Percentiles rank a stretch among this genome's conserved stretches.
phyloP scores from a whole-genome alignment of 53 echinoderm and acorn worm species.

The Glandiceps talaboti region DNA sequence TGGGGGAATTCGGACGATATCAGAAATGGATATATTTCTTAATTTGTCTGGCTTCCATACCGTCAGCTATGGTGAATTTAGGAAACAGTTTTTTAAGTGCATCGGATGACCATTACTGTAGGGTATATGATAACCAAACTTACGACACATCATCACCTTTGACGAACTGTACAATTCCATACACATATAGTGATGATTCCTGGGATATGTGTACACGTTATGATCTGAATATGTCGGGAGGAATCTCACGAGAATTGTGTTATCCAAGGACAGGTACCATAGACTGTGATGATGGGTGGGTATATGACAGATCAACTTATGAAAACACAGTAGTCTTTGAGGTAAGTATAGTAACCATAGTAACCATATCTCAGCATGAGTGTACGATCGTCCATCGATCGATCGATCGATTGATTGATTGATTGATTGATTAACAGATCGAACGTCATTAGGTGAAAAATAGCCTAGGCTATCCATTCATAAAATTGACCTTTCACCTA shows the following conservation, averaged over 20 bases:
- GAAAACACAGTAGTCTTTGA: background rate
- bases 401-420: too few species aligned
- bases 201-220: constrained; percentile 27
- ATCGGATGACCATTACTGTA: constrained; percentile 26
- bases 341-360: too few species aligned
- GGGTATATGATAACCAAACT: constrained; percentile 5
- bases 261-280: background rate
- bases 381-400: too few species aligned
- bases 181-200: constrained; percentile 1
- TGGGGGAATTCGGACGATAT: constrained; percentile 30
- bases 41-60: constrained; percentile 25
- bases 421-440: too few species aligned
- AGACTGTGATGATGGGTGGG: background rate
- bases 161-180: constrained; percentile 10
- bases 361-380: too few species aligned
- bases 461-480: too few species aligned
- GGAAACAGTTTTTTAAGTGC: constrained; percentile 28
- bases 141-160: constrained; percentile 7
- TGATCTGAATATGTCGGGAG: background rate
- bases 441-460: too few species aligned
- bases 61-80: constrained; percentile 21
- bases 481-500: too few species aligned
- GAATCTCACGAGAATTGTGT: background rate
- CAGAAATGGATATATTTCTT: constrained; percentile 18
- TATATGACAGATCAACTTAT: background rate